These are phyloP conservation scores for Nettapus auritus DNA, from an alignment of 2,113 vertebrate species.

Conservation along the genomic window DNA sequence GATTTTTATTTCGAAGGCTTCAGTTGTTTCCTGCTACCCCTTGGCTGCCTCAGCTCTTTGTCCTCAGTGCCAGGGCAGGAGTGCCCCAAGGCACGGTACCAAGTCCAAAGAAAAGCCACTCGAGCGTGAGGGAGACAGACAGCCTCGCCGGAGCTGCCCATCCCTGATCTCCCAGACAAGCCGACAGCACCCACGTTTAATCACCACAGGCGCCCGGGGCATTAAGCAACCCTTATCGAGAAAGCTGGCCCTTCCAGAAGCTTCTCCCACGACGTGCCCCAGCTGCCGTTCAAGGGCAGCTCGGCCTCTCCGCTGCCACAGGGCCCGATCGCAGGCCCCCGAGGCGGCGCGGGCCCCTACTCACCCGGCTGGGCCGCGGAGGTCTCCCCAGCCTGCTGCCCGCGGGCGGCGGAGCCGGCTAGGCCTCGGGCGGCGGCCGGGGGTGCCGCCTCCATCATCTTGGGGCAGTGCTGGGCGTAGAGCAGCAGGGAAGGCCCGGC, in stretches of 20 bases:
- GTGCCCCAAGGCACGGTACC: background rate
- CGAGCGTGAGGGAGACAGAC: no score
- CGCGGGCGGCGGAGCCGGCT: slow-evolving; percentile 68
- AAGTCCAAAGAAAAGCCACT: no score
- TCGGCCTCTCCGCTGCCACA: background rate
- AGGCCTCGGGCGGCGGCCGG: slow-evolving; percentile 76
- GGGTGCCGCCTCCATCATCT: slow-evolving; percentile 92
- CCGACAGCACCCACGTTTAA: background rate
- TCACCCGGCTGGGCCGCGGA: slow-evolving; percentile 77
- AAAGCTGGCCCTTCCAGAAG: background rate
- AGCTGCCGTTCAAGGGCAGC: background rate
- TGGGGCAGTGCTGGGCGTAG: slow-evolving; percentile 91
- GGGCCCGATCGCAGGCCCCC: background rate
- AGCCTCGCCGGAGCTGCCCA: background rate
- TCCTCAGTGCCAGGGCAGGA: rapidly evolving
- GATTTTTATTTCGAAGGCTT: background rate
- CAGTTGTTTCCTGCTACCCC: background rate
- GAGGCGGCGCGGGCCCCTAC: slow-evolving; percentile 1
- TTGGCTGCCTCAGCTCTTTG: background rate
- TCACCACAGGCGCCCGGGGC: background rate
- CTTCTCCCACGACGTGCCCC: background rate
- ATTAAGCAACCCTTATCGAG: background rate
- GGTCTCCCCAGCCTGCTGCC: slow-evolving; percentile 80
- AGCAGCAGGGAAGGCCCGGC: slow-evolving; percentile 86
- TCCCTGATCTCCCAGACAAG: background rate